A percentile compares a stretch with the other conserved stretches of the same genome.
Conservation (phyloP, 1,140 invertebrate genomes). For the Aphidius gifuensis region DNA sequence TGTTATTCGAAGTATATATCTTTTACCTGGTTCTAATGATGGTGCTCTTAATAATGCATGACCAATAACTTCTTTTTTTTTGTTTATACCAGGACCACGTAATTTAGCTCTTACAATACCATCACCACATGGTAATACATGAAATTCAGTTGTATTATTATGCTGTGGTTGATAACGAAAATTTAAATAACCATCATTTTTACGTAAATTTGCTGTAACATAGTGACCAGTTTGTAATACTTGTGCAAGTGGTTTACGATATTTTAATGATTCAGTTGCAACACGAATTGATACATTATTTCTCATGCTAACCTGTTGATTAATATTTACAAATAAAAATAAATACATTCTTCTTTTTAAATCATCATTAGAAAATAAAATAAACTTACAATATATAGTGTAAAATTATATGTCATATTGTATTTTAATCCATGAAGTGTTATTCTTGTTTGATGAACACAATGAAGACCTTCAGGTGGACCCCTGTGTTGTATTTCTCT, state of each 20-base stretch:
- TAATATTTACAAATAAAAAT: not conserved
- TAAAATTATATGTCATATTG: conserved; percentile 53
- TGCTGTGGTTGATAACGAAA: conserved; percentile 47
- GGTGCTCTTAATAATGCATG: conserved; percentile 45
- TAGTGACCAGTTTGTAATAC: conserved; percentile 43
- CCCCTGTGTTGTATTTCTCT: conserved; percentile 37
- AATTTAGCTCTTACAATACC: conserved; percentile 45
- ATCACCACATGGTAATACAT: conserved; percentile 47
- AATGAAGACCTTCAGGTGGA: conserved; percentile 50
- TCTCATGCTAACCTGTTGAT: conserved; percentile 42
- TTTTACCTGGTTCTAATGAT: conserved; percentile 42
- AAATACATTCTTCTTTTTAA: not conserved
- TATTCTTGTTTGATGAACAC: conserved; percentile 47
- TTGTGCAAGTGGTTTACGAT: conserved; percentile 43
- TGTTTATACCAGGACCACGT: conserved; percentile 37
- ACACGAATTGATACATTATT: conserved; percentile 50
- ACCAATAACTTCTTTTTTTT: conserved; percentile 46
- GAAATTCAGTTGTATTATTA: conserved; percentile 46
- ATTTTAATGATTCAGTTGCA: conserved; percentile 43
- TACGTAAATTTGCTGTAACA: conserved; percentile 40
- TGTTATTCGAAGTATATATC: conserved; percentile 46
- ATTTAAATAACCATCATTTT: conserved; percentile 45
- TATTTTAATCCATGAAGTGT: conserved; percentile 51
- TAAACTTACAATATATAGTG: conserved; percentile 48
- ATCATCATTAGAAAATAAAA: conserved; percentile 1